Conservation (phyloP, 2,888 invertebrate species). For the Augochlorella aurata region DNA sequence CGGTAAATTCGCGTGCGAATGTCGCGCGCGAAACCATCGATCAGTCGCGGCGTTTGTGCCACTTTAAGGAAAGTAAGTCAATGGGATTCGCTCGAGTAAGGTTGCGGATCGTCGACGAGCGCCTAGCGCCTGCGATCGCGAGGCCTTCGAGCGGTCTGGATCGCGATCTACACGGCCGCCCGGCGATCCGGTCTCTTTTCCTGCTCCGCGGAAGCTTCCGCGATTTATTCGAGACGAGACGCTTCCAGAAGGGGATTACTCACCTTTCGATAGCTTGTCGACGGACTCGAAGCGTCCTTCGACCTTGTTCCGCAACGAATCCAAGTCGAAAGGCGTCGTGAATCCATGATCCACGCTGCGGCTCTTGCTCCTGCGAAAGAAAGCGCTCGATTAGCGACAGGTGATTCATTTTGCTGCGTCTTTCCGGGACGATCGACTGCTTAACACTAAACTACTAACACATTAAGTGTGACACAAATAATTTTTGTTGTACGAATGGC, state of each 20-base stretch:
- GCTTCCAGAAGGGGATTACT: constrained; percentile 57
- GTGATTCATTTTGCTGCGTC: background rate
- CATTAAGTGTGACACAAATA: no score
- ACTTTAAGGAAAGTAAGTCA: constrained; percentile 77
- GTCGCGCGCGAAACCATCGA: constrained; percentile 63
- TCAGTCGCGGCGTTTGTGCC: constrained; percentile 68
- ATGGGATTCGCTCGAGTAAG: constrained; percentile 74
- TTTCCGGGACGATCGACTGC: background rate
- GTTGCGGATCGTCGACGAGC: constrained; percentile 49
- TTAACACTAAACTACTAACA: constrained; percentile 8
- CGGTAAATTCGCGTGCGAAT: constrained; percentile 27
- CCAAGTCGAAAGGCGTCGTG: constrained; percentile 92
- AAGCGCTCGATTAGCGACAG: constrained; percentile 29
- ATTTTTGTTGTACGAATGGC: no score
- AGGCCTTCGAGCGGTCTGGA: constrained; percentile 62
- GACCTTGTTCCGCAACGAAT: constrained; percentile 92
- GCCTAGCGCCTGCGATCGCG: constrained; percentile 34
- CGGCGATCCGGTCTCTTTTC: constrained; percentile 16
- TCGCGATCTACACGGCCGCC: constrained; percentile 43
- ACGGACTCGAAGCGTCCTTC: constrained; percentile 93
- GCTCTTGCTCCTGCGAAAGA: constrained; percentile 90
- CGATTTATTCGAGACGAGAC: background rate
- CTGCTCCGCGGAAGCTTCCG: constrained; percentile 44
- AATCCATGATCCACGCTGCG: constrained; percentile 95
- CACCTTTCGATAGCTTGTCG: constrained; percentile 85